Evolutionary conservation across 2,797 vertebrate genomes (phyloP).

Genomic region (Cirrhinus mrigala): DNA sequence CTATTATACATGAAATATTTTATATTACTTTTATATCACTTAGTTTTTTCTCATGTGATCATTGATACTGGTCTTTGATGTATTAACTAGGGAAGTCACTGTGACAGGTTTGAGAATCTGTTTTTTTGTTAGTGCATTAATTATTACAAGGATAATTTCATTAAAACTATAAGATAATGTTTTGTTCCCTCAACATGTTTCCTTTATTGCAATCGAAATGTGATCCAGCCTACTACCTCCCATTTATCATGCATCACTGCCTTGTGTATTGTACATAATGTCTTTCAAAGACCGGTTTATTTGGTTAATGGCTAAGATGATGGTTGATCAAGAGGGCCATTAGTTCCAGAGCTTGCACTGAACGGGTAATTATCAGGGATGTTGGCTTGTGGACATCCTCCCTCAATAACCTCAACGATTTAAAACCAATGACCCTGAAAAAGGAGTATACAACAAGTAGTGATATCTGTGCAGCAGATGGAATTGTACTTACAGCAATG

Average conservation of each 20-base stretch:
- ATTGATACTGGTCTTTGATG: background rate
- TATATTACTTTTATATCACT: background rate
- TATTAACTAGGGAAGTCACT: background rate
- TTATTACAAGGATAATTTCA: slow-evolving; percentile 8
- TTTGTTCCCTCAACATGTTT: slow-evolving; percentile 12
- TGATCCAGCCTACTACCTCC: slow-evolving; percentile 9
- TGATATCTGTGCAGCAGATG: background rate
- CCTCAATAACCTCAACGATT: slow-evolving; percentile 59
- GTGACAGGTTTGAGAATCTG: background rate
- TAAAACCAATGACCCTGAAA: slow-evolving; percentile 70
- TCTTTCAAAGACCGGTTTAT: slow-evolving; percentile 26
- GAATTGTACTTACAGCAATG: background rate
- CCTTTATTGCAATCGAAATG: background rate
- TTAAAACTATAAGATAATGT: background rate
- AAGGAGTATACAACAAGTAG: slow-evolving; percentile 49
- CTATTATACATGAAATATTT: background rate
- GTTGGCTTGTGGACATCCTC: slow-evolving; percentile 67
- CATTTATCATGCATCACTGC: slow-evolving; percentile 11
- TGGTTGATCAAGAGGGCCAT: slow-evolving; percentile 59
- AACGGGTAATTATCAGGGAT: slow-evolving; percentile 68
- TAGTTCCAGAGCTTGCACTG: slow-evolving; percentile 64
- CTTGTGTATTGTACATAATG: slow-evolving; percentile 29
- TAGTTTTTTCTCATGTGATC: background rate
- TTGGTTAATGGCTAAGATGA: slow-evolving; percentile 50
- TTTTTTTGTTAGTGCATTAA: background rate